Base-by-base conservation (phyloP, 1,140 invertebrate species). In the Meloidogyne chitwoodi region DNA sequence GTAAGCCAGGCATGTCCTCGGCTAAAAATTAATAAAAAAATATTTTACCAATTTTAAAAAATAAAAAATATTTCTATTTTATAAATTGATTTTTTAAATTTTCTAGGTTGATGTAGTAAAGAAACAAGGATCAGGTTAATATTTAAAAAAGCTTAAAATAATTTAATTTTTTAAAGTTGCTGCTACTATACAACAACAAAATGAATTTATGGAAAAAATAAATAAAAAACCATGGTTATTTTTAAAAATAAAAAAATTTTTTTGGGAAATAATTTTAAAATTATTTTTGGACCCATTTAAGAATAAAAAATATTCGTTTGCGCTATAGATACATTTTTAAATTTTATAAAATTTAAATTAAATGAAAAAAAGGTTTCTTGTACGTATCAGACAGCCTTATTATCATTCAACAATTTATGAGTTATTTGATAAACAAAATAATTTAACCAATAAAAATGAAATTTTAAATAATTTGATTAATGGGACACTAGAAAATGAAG, bases 391-490 rank as follows among this genome's bases (percentile, higher is more conserved):
- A 48, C 22, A 44, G 22, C 48, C 48, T 68, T 68, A 68, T 22
- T 44, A 68, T 34, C 48, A n/a, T 3, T 68, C 67, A 67, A 67
- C n/a, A 31, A 67, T 67, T 31, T 34, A n/a, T 67, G 65, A 67
- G 10, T n/a, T 24, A 22, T 8, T n/a, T 67, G 19, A 67, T 31
- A 19, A 41, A 22, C 6, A 8, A 67, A 31, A 67, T 11, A 22
- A 67, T 10, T n/a, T 24, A 31, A 31, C 2, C 0, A 44, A 6
- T 4, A n/a, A 16, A n/a, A 41, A 26, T 67, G 26, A 10, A n/a
- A 69, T 38, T 62, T n/a, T 11, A 12, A 26, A 69, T 19, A 19
- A 48, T 48, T 29, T 29, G n/a, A 27, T 22, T 48, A 56, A 22
- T 56, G n/a, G n/a, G 4, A 48, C 44, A n/a, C 0, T n/a, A n/a